These are phyloP conservation scores for Leptocoma aspasia DNA, from an alignment of 2,113 vertebrate species.

Conservation along the genomic window DNA sequence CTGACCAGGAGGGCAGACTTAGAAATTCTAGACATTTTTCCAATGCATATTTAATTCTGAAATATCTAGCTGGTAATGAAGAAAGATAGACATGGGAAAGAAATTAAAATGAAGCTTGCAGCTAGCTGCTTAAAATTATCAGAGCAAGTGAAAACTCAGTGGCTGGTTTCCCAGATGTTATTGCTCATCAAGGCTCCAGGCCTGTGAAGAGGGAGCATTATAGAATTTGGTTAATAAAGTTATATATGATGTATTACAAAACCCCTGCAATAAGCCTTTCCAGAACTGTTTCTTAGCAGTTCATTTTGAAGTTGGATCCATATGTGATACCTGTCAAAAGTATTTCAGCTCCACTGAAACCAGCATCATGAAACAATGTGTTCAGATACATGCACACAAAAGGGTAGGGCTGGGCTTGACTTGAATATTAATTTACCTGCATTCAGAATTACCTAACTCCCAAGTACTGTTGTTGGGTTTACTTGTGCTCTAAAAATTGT, in stretches of 20 bases:
- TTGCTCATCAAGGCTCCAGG: neutral
- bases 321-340: neutral
- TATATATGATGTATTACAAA: neutral
- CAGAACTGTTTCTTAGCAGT: neutral
- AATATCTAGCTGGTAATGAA: neutral
- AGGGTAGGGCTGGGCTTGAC: neutral
- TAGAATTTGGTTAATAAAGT: neutral
- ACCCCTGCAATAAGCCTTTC: neutral
- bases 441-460: neutral
- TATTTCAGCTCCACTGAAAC: neutral
- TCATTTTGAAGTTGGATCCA: neutral
- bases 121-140: neutral
- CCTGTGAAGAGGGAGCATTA: neutral
- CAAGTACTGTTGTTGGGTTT: neutral
- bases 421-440: neutral
- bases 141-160: neutral
- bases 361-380: neutral
- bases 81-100: neutral
- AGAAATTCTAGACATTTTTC: neutral
- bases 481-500: neutral
- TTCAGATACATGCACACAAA: neutral
- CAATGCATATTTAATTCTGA: neutral
- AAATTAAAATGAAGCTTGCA: neutral
- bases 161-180: neutral
- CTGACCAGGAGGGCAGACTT: neutral